Evolutionary conservation across 2,888 invertebrate species (phyloP).

Genomic region (Leptopilina syphax): DNA sequence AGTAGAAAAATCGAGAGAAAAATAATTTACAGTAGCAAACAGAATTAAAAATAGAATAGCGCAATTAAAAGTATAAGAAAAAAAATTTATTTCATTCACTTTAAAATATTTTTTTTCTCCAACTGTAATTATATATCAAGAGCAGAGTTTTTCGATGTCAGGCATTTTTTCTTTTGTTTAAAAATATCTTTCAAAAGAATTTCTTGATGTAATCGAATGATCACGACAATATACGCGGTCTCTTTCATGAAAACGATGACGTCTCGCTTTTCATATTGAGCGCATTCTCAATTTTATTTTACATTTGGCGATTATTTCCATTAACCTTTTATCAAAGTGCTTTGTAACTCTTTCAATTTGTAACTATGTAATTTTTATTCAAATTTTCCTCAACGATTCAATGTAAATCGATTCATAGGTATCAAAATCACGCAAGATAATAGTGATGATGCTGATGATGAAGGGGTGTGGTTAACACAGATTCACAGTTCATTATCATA

Average conservation of each 20-base stretch:
- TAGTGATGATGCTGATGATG: background rate
- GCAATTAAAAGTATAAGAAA: background rate
- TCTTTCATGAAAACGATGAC: constrained; percentile 43
- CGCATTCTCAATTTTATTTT: background rate
- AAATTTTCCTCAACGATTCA: background rate
- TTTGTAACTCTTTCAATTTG: constrained; percentile 26
- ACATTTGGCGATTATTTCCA: background rate
- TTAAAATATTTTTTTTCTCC: too few relatives aligned
- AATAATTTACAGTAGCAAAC: too few relatives aligned
- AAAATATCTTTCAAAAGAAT: too few relatives aligned
- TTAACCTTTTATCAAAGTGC: constrained; percentile 13
- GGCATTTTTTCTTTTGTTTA: too few relatives aligned
- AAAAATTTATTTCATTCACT: background rate
- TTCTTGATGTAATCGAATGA: background rate
- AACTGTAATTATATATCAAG: too few relatives aligned
- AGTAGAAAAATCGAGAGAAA: too few relatives aligned
- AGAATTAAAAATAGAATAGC: too few relatives aligned
- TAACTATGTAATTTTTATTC: background rate
- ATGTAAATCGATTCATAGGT: background rate
- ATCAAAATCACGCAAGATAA: background rate
- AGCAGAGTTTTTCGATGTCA: too few relatives aligned
- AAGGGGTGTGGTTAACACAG: background rate
- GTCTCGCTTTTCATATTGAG: constrained; percentile 1
- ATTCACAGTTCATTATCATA: background rate
- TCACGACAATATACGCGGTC: constrained; percentile 25